These are phyloP conservation scores for Ceratina japonica DNA, from an alignment of 1,140 invertebrate genomes.

Conservation along the genomic window DNA sequence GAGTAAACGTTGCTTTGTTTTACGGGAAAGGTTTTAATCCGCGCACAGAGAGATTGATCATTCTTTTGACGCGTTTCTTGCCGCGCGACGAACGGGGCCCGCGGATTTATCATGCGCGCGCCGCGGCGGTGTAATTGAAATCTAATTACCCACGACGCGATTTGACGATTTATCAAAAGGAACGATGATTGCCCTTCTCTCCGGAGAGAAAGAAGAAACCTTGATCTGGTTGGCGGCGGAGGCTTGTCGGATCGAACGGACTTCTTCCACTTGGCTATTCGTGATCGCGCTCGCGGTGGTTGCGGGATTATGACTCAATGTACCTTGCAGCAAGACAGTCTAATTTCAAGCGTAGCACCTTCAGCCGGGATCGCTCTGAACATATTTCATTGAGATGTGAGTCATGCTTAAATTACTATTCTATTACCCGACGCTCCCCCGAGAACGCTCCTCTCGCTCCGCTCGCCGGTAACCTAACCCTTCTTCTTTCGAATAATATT, in stretches of 20 bases:
- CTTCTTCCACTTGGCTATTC: background rate
- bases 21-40: too few relatives aligned
- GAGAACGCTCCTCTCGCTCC: background rate
- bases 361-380: background rate
- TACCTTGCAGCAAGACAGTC: background rate
- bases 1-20: too few relatives aligned
- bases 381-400: conserved; percentile 9
- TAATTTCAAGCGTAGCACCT: conserved; percentile 6
- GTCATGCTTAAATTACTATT: background rate
- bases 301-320: background rate
- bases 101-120: too few relatives aligned
- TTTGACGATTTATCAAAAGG: conserved; percentile 17
- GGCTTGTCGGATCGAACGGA: background rate
- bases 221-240: conserved; percentile 9
- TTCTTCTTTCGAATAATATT: background rate
- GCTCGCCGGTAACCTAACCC: background rate
- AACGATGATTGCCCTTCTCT: conserved; percentile 19
- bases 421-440: background rate
- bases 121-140: background rate
- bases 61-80: too few relatives aligned
- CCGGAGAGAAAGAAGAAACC: conserved; percentile 1
- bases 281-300: conserved; percentile 11
- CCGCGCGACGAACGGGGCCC: too few relatives aligned
- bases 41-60: too few relatives aligned
- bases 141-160: conserved; percentile 4